Evolutionary conservation across 2,797 vertebrate species (phyloP), one percentile per base, ranked within the genome.

Genomic region (Syndactyla subalaris): DNA sequence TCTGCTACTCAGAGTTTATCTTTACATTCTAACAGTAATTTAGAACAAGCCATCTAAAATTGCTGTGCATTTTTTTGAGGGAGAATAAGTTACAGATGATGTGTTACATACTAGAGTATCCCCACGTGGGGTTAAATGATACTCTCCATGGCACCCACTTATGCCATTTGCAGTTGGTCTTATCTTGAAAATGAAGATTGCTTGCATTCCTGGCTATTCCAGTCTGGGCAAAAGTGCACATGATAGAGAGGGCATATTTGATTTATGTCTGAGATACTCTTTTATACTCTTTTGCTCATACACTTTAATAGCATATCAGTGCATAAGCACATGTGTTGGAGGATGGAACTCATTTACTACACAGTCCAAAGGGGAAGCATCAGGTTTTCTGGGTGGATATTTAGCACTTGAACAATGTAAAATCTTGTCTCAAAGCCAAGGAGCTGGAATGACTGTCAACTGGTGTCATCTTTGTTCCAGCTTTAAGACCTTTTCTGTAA

Each of bases 211-310:
- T 85, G 84, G 34, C 59, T 58, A 10, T 67, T 80, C 88, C 49
- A 54, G 38, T 79, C 76, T 79, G 85, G 83, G 83, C 59, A 92
- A 93, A 88, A 77, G 26, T 51, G 92, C 36, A 86, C 59, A 52
- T 58, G 77, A 67, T 52, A 48, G 39, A 65, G 72, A 65, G 34
- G 48, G 55, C 1, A 1, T 8, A 18, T 84, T 86, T 94, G 94
- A 95, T 94, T 97, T 95, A 89, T 86, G 66, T 30, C 59, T 71
- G 68, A 49, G 57, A 65, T 87, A 54, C 23, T 68, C 36, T 85
- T 74, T 84, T 41, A n/a, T 49, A 55, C 67, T 68, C 59, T n/a
- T 36, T 96, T 94, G 76, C 66, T 93, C 76, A 70, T n/a, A 52
- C 12, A 21, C 30, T 74, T 51, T 73, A 88, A 58, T 68, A 75